These are phyloP conservation scores for Musca vetustissima DNA, from an alignment of 1,140 invertebrate species.

Conservation along the genomic window DNA sequence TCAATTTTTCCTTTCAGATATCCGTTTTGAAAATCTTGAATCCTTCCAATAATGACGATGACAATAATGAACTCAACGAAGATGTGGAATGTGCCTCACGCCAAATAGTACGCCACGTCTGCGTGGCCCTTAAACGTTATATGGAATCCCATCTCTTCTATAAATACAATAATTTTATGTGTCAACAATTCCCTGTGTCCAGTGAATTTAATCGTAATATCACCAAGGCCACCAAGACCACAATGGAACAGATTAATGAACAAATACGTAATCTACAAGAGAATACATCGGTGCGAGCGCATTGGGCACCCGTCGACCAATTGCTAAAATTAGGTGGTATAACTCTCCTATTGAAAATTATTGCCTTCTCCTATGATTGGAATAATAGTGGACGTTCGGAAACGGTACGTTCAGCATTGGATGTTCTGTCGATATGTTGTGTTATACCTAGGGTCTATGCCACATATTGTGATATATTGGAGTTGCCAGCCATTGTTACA, in stretches of 20 bases:
- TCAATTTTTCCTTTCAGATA: conserved; percentile 61
- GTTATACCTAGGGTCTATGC: conserved; percentile 86
- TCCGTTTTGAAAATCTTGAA: conserved; percentile 65
- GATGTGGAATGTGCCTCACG: conserved; percentile 89
- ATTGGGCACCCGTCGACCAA: conserved; percentile 86
- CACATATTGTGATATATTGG: conserved; percentile 75
- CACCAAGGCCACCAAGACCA: conserved; percentile 55
- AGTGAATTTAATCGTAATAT: conserved; percentile 30
- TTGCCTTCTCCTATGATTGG: conserved; percentile 89
- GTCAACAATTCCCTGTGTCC: conserved; percentile 52
- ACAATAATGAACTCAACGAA: conserved; percentile 71
- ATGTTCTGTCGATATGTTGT: conserved; percentile 87
- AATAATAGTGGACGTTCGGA: conserved; percentile 80
- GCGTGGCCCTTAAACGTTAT: conserved; percentile 86
- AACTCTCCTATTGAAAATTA: conserved; percentile 79
- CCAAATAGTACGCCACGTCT: conserved; percentile 92
- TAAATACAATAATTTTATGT: conserved; percentile 78
- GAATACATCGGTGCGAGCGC: conserved; percentile 70
- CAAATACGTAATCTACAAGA: conserved; percentile 82
- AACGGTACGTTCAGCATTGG: conserved; percentile 85
- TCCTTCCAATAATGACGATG: conserved; percentile 74
- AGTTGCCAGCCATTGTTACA: conserved; percentile 69
- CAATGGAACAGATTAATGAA: conserved; percentile 77
- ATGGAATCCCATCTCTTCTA: conserved; percentile 88
- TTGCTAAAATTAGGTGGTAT: conserved; percentile 83